Evolutionary conservation across 2,888 invertebrate genomes (phyloP).

Genomic region (Sarcophaga variegata): DNA sequence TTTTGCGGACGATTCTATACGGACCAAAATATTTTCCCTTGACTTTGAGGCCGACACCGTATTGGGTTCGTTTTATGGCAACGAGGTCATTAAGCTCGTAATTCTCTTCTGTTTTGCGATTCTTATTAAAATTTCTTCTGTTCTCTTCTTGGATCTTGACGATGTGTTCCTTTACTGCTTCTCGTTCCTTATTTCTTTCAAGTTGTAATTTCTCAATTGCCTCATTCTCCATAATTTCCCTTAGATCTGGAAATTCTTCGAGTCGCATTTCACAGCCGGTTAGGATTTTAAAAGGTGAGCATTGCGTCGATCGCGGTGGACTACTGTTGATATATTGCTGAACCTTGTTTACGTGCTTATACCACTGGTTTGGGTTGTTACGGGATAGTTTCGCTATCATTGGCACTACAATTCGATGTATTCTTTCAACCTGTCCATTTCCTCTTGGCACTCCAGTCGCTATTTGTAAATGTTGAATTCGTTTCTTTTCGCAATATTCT

Average conservation of each 20-base stretch:
- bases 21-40: conserved; percentile 57
- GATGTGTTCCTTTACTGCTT: neutral
- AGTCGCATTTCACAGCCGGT: no score
- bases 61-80: conserved; percentile 67
- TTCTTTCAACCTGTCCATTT: conserved; percentile 70
- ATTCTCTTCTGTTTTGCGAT: neutral
- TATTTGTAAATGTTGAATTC: conserved; percentile 70
- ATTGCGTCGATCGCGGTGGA: no score
- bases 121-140: conserved; percentile 34
- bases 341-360: no score
- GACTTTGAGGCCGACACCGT: conserved; percentile 59
- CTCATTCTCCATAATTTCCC: no score
- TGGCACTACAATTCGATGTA: conserved; percentile 73
- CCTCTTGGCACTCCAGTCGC: conserved; percentile 20
- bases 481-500: neutral
- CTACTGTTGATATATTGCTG: no score
- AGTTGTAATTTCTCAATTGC: no score
- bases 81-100: conserved; percentile 63
- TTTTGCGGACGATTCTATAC: no score
- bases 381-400: no score
- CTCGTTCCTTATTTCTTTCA: neutral
- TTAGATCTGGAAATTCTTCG: no score
- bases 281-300: no score
- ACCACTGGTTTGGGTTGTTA: no score
- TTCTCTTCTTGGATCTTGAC: conserved; percentile 60